Conservation (phyloP, 37 sponge, comb jelly and placozoan species). For the Geodia barretti region DNA sequence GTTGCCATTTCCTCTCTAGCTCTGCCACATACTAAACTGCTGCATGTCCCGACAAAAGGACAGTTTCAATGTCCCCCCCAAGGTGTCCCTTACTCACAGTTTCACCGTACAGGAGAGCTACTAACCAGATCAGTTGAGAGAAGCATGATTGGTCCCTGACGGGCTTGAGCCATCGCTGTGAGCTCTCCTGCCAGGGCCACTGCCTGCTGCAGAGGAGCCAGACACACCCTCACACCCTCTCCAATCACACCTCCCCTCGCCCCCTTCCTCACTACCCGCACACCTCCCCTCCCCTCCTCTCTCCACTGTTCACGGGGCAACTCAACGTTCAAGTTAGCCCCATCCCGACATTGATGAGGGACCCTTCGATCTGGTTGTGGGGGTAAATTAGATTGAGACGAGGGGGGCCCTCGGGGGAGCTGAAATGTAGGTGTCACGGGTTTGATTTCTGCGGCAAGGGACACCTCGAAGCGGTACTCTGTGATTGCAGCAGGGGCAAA, state of each 20-base stretch:
- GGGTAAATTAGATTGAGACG: not conserved
- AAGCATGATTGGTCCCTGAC: slow-evolving; percentile 65
- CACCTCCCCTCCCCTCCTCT: not conserved
- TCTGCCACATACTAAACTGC: too few relatives aligned
- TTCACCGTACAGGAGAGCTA: too few relatives aligned
- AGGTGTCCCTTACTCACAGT: too few relatives aligned
- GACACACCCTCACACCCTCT: not conserved
- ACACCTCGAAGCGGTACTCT: not conserved
- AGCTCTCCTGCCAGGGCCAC: slow-evolving; percentile 51
- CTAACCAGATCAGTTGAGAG: slow-evolving; percentile 52
- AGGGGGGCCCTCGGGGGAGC: not conserved
- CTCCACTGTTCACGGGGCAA: not conserved
- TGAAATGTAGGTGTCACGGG: not conserved
- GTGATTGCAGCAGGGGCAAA: not conserved
- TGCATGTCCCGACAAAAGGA: too few relatives aligned
- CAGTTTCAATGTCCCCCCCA: too few relatives aligned
- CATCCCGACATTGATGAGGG: too few relatives aligned
- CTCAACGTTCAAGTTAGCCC: not conserved
- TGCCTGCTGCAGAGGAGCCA: slow-evolving; percentile 4
- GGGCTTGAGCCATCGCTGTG: slow-evolving; percentile 43
- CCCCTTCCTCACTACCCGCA: not conserved
- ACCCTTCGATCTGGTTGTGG: not conserved
- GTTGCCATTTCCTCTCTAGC: too few relatives aligned
- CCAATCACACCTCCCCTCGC: not conserved
- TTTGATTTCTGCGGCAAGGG: not conserved